phyloP scores from a whole-genome alignment of 2,113 vertebrate species.

The Tetraodon nigroviridis region DNA sequence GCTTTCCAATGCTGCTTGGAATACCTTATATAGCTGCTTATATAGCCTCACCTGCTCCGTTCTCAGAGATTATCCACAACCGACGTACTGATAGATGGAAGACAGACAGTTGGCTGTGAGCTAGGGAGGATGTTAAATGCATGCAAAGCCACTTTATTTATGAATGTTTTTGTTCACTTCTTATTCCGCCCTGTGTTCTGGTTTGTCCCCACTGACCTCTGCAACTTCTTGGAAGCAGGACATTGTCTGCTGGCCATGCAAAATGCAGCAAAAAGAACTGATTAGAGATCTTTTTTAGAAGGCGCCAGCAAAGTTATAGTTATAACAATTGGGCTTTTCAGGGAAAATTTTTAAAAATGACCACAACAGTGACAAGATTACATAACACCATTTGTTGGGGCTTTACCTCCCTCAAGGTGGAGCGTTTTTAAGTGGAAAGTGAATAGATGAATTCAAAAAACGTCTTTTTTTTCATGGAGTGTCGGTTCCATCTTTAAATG shows the following conservation, averaged over 20 bases:
- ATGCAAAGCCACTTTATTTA: slow-evolving; percentile 1
- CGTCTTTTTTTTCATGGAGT: too few relatives aligned
- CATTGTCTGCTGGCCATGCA: background rate
- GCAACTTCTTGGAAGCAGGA: background rate
- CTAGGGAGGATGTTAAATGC: slow-evolving; percentile 1
- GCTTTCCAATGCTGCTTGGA: slow-evolving; percentile 64
- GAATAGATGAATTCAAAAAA: too few relatives aligned
- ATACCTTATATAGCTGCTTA: slow-evolving; percentile 70
- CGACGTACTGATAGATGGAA: slow-evolving; percentile 13
- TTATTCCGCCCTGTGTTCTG: background rate
- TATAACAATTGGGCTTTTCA: too few relatives aligned
- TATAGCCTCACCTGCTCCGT: slow-evolving; percentile 70
- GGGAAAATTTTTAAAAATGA: too few relatives aligned
- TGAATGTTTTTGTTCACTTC: background rate
- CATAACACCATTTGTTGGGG: too few relatives aligned
- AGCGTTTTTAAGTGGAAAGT: too few relatives aligned
- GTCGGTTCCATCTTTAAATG: too few relatives aligned
- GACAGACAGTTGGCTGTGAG: slow-evolving; percentile 14
- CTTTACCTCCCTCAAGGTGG: too few relatives aligned
- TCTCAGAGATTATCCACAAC: slow-evolving; percentile 52
- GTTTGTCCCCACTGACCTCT: slow-evolving; percentile 21
- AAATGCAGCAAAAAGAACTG: background rate
- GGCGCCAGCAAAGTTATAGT: too few relatives aligned
- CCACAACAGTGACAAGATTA: too few relatives aligned
- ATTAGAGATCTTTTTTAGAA: background rate